phyloP scores from a whole-genome alignment of 1,140 invertebrate species.

The Aporrectodea caliginosa region DNA sequence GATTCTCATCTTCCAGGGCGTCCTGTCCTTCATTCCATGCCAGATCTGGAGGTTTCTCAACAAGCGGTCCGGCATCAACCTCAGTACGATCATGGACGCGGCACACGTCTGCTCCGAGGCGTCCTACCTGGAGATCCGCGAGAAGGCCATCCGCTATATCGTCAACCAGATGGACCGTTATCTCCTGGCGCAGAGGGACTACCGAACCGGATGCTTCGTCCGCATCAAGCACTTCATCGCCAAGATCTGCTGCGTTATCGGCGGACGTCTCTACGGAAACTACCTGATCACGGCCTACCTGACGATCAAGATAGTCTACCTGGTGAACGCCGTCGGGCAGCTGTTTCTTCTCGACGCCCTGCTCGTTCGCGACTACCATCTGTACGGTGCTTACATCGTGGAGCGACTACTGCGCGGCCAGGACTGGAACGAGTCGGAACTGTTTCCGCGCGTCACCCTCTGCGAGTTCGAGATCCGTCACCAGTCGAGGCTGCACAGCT shows the following conservation, averaged over 20 bases:
- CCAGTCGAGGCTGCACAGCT: constrained; percentile 56
- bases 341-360: constrained; percentile 58
- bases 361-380: constrained; percentile 57
- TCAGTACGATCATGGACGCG: constrained; percentile 36
- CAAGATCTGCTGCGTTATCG: constrained; percentile 37
- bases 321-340: constrained; percentile 57
- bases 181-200: constrained; percentile 33
- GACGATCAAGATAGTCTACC: constrained; percentile 57
- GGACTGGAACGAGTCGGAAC: constrained; percentile 53
- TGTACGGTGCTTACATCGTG: constrained; percentile 58
- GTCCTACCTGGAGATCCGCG: constrained; percentile 50
- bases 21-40: constrained; percentile 61
- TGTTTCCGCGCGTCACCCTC: constrained; percentile 60
- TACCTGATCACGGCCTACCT: constrained; percentile 58
- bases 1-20: constrained; percentile 59
- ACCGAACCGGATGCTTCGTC: constrained; percentile 44
- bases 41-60: constrained; percentile 60
- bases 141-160: constrained; percentile 53
- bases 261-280: constrained; percentile 57
- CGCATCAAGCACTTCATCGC: constrained; percentile 32
- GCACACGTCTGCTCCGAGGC: constrained; percentile 46
- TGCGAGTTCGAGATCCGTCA: constrained; percentile 60
- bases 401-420: constrained; percentile 56
- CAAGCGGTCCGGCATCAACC: constrained; percentile 57
- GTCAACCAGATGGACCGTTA: constrained; percentile 47